Evolutionary conservation across 2,888 invertebrate species (phyloP), one percentile per base, ranked within the genome.

Genomic region (Parnassius smintheus): DNA sequence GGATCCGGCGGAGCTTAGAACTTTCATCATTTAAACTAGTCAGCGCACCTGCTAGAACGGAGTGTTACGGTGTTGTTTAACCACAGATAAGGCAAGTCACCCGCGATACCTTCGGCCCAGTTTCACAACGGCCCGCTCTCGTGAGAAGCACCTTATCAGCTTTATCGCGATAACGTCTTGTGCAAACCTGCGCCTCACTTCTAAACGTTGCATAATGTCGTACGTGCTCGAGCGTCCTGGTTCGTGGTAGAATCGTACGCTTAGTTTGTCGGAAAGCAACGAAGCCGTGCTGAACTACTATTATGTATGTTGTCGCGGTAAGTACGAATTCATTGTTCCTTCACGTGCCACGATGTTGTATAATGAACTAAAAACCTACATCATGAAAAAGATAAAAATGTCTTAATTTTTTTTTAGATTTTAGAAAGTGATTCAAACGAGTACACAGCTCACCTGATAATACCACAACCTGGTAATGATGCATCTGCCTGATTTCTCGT

Each of bases 91-190:
- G 50, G 59, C 45, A 35, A 45, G 50, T 44, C 50, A 35, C n/a
- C 49, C 44, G 48, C 64, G 64, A 65, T 61, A 64, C 70, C 70
- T 72, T 66, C 70, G 74, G 69, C 68, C 70, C 67, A 70, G 68
- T 75, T 74, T 73, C 72, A 67, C 70, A 72, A 75, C 65, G 65
- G 67, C 61, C 41, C 66, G 70, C 70, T 68, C 71, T 67, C 64
- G 65, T 66, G 67, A 69, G 68, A 65, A 56, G 56, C 57, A 18
- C 63, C 72, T 74, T 74, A 76, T 75, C 76, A 70, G 59, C 58
- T 53, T 59, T 60, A 63, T 63, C 65, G 66, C 67, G 70, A 72
- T 75, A 72, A 67, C 65, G 66, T 67, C 55, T 73, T 73, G 72
- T 73, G 71, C 72, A 73, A 73, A 67, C 65, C 51, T 25, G n/a